Base-by-base conservation (phyloP, 1,140 invertebrate species). In the Mycetomoellerius zeteki region DNA sequence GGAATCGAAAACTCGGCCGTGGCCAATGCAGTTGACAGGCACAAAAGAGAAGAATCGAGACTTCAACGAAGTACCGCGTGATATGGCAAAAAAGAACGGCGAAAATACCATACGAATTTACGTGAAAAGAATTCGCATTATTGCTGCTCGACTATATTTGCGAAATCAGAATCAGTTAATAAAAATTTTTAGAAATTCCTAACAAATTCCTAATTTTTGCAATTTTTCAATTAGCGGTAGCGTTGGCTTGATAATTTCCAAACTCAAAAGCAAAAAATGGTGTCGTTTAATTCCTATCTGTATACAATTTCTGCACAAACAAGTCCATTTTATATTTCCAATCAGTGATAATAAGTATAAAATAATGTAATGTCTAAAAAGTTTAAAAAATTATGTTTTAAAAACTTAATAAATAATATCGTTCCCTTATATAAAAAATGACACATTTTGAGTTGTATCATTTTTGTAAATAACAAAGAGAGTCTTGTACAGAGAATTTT, bases 11-110 rank as follows among this genome's bases (percentile, higher is more conserved):
- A 72, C 78, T 81, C 33, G 60, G 19, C 65, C 50, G n/a, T 12
- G 33, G 50, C 50, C 78, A 81, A 81, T 81, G 78, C 65, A 72
- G 50, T 56, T 81, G 78, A 81, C 78, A 81, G 58, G 65, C 33
- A 81, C 65, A 27, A 81, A 69, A 56, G 64, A 81, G 19, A 19
- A 47, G 16, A 81, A 72, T 43, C 50, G 21, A 27, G 30, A 56
- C 78, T 81, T 43, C 50, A 52, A 24, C 24, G 21, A 65, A 47
- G 16, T 1, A 50, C 5, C 7, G 6, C 12, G 19, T 21, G 43
- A 43, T 33, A n/a, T 4, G 77, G 37, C 50, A n/a, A 78, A 67
- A 78, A 67, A 60, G 58, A 60, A 58, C 33, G 43, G 43, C 16
- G 12, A 81, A 27, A 56, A 3, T 12, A 30, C 12, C 0, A 7